Evolutionary conservation across 2,113 vertebrate genomes (phyloP), one percentile per base, ranked within the genome.

Genomic region (Ursus arctos): DNA sequence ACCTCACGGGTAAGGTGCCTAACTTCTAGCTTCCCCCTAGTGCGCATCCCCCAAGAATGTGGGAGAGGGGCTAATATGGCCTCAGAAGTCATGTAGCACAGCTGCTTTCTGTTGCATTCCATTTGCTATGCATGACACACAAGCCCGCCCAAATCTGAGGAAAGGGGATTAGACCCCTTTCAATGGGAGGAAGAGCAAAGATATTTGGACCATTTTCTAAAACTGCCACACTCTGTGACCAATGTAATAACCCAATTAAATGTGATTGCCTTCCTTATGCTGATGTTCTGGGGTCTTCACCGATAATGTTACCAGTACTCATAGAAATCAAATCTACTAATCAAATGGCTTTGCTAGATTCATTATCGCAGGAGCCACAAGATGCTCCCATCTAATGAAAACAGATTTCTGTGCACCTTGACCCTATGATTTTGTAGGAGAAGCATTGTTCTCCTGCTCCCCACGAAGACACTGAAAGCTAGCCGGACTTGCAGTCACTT

Each of bases 211-310:
- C 55, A 9, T 79, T 31, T 86, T 63, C 36, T 2, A 59, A 91
- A 77, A 57, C 6, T 55, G 5, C 47, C 72, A 80, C 6, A 28
- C 36, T 69, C 0, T 49, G 47, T 89, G 61, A 72, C 55, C 59
- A 90, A 36, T 59, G 26, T 61, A 86, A 69, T 85, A 72, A 57
- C 16, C 79, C 90, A 84, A 69, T 65, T 90, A 79, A 71, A 94
- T 88, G 74, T 74, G 40, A 43, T 72, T 89, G 12, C 18, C n/a
- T 95, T 65, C 15, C 6, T 80, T 77, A 89, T 49, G 80, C 21
- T 47, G 51, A 49, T 79, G 36, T 89, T 80, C 90, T 88, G 33
- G n/a, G 1, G 21, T 61, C 83, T 97, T 63, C 53, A 72, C 5
- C n/a, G 24, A 91, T 85, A 91, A 91, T 81, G 77, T 94, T 31